phyloP scores from a whole-genome alignment of 2,113 vertebrate species.

The Marmota flaviventris region DNA sequence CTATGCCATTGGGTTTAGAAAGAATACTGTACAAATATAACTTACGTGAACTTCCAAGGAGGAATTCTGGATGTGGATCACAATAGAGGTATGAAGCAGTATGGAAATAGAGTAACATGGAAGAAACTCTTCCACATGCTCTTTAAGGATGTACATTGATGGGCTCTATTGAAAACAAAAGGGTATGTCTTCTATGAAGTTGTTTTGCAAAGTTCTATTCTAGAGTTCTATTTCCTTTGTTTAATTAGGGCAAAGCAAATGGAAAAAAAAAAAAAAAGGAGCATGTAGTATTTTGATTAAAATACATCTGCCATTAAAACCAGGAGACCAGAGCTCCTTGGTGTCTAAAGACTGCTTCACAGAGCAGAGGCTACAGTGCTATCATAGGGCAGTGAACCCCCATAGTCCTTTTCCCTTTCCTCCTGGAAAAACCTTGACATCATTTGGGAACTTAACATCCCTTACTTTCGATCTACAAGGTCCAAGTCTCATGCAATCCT shows the following conservation, averaged over 20 bases:
- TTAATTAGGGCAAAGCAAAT: background rate
- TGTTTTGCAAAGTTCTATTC: background rate
- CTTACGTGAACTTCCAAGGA: background rate
- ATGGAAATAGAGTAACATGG: background rate
- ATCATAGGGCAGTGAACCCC: background rate
- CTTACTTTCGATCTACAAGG: background rate
- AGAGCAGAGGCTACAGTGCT: accelerated
- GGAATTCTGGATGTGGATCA: background rate
- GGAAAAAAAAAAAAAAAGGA: background rate
- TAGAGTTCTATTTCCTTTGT: background rate
- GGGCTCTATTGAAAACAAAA: background rate
- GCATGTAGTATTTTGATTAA: background rate
- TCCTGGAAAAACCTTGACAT: background rate
- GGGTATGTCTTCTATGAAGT: background rate
- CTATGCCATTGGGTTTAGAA: background rate
- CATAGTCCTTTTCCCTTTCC: background rate
- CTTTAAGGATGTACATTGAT: background rate
- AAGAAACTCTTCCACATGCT: background rate
- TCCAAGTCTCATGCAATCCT: background rate
- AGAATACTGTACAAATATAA: background rate
- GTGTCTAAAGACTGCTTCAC: background rate
- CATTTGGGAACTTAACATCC: too few relatives aligned
- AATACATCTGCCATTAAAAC: background rate
- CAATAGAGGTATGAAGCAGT: background rate
- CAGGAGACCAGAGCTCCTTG: too few relatives aligned